Evolutionary conservation across 2,797 vertebrate species (phyloP).

Genomic region (Paramormyrops hopkinsi): DNA sequence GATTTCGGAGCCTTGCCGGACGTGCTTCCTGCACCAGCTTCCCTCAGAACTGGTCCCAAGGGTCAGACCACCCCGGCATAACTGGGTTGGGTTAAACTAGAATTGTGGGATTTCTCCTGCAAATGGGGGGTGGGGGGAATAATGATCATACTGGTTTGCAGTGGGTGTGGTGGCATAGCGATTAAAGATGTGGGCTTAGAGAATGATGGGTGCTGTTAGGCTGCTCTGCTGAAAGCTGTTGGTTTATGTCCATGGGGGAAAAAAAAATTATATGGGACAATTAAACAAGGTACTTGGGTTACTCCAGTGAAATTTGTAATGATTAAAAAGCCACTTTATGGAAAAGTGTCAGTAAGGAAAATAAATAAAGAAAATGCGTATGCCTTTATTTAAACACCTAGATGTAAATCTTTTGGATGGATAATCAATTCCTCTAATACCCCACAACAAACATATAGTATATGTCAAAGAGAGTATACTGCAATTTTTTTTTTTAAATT

Average conservation of each 20-base stretch:
- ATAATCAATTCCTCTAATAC: slow-evolving; percentile 25
- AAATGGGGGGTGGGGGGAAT: background rate
- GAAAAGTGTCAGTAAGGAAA: background rate
- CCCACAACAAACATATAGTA: slow-evolving; percentile 23
- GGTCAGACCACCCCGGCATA: background rate
- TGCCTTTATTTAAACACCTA: background rate
- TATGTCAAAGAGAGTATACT: slow-evolving; percentile 23
- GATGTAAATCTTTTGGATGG: background rate
- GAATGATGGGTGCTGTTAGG: background rate
- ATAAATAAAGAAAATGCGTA: background rate
- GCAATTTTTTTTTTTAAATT: background rate
- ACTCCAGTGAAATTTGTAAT: background rate
- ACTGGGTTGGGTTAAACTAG: background rate
- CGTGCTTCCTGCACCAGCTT: background rate
- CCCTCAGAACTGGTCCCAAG: background rate
- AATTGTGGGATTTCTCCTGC: background rate
- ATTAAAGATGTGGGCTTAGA: background rate
- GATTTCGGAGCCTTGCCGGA: background rate
- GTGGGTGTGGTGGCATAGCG: background rate
- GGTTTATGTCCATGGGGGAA: background rate
- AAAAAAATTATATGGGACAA: background rate
- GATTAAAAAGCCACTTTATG: background rate
- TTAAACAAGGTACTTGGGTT: background rate
- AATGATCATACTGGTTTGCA: background rate
- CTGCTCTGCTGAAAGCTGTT: background rate